Conservation (phyloP, 2,113 vertebrate species). For the Otocyon megalotis region DNA sequence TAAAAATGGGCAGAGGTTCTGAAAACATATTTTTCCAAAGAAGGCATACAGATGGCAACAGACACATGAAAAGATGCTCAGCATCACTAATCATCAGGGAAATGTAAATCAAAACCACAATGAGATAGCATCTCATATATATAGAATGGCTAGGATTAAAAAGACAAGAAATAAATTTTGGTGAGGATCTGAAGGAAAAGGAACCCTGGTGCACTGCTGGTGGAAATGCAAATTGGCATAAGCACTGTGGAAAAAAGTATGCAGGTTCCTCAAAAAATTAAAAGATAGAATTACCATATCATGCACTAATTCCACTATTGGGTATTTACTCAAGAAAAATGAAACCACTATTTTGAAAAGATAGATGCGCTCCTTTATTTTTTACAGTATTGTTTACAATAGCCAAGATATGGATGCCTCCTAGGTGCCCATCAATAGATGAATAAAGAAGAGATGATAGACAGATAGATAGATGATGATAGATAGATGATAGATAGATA, state of each 20-base stretch:
- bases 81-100: not conserved
- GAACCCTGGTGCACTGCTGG: not conserved
- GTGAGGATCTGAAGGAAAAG: not conserved
- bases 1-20: not conserved
- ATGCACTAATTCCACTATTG: not conserved
- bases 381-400: not conserved
- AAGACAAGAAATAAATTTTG: not conserved
- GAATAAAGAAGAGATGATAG: not conserved
- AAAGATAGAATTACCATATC: not conserved
- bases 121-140: not conserved
- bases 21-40: not conserved
- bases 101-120: not conserved
- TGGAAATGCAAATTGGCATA: not conserved
- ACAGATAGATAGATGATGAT: too few relatives aligned
- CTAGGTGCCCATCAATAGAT: not conserved
- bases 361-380: not conserved
- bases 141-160: not conserved
- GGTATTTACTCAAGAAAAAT: not conserved
- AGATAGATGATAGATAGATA: not conserved
- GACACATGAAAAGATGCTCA: not conserved
- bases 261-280: not conserved
- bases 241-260: not conserved
- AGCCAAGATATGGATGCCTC: not conserved
- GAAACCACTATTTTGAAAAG: not conserved
- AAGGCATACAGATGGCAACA: not conserved